Evolutionary conservation across 2,113 vertebrate genomes (phyloP).

Genomic region (Archilochus colubris): DNA sequence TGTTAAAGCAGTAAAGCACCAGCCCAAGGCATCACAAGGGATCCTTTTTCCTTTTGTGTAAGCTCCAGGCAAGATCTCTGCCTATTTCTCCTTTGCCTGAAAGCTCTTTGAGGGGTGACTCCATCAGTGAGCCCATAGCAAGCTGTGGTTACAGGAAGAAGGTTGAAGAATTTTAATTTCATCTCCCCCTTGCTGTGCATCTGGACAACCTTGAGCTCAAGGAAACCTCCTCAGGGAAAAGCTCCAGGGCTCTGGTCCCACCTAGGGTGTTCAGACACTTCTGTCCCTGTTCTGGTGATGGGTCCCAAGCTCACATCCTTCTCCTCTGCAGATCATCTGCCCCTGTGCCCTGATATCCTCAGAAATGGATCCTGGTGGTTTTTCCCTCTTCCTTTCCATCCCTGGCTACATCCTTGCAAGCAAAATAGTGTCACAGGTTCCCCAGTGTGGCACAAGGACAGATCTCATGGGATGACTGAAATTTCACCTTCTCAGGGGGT

Average conservation of each 20-base stretch:
- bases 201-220: neutral
- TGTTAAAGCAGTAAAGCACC: neutral
- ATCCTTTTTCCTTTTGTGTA: neutral
- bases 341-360: neutral
- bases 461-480: neutral
- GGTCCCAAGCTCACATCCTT: fast-evolving
- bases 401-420: neutral
- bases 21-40: neutral
- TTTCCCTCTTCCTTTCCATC: neutral
- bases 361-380: neutral
- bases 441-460: fast-evolving
- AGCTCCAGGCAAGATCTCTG: neutral
- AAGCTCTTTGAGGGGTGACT: neutral
- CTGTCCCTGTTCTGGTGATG: neutral
- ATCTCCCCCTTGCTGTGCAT: neutral
- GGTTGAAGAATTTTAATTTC: neutral
- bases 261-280: neutral
- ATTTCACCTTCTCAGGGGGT: neutral
- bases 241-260: too few relatives aligned
- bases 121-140: fast-evolving
- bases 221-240: neutral
- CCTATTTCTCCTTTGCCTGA: neutral
- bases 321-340: neutral
- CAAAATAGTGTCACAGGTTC: fast-evolving
- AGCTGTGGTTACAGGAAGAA: fast-evolving